Percentiles rank a stretch among this genome's conserved stretches.
These are phyloP conservation scores for Campoplex nolae DNA, from an alignment of 2,888 invertebrate genomes.

Conservation along the genomic window DNA sequence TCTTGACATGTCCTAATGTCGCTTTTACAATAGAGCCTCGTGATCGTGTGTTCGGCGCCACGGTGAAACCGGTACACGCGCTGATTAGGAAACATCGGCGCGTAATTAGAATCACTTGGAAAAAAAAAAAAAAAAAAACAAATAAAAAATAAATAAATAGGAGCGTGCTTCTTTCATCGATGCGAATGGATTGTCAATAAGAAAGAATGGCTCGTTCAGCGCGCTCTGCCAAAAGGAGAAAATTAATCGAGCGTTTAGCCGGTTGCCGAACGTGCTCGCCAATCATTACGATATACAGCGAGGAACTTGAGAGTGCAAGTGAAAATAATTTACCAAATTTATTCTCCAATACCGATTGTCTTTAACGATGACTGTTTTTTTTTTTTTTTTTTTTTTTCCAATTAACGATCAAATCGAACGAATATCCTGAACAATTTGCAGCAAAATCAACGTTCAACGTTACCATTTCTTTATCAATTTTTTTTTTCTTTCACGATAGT, in stretches of 20 bases:
- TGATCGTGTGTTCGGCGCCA: slow-evolving; percentile 60
- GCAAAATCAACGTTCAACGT: not conserved
- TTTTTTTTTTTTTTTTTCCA: not conserved
- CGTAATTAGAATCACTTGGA: slow-evolving; percentile 79
- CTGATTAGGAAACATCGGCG: slow-evolving; percentile 82
- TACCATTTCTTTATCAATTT: not conserved
- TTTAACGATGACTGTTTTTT: not conserved
- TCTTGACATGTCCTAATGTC: slow-evolving; percentile 36
- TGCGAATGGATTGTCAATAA: slow-evolving; percentile 78
- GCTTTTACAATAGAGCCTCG: slow-evolving; percentile 29
- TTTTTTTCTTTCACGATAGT: not conserved
- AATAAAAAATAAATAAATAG: slow-evolving; percentile 25
- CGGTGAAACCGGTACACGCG: slow-evolving; percentile 76
- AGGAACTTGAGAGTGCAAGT: slow-evolving; percentile 52
- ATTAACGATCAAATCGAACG: too few species aligned
- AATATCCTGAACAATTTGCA: too few species aligned
- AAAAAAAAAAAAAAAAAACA: slow-evolving; percentile 55
- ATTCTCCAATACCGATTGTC: not conserved
- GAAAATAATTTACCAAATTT: slow-evolving; percentile 20
- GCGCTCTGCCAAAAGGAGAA: slow-evolving; percentile 75
- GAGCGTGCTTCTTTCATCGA: slow-evolving; percentile 70
- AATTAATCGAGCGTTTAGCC: slow-evolving; percentile 68
- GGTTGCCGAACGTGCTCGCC: slow-evolving; percentile 37
- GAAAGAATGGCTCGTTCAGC: slow-evolving; percentile 56
- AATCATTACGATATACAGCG: slow-evolving; percentile 57